These are phyloP conservation scores for Austrofundulus limnaeus DNA, from an alignment of 2,113 vertebrate genomes.

Conservation along the genomic window DNA sequence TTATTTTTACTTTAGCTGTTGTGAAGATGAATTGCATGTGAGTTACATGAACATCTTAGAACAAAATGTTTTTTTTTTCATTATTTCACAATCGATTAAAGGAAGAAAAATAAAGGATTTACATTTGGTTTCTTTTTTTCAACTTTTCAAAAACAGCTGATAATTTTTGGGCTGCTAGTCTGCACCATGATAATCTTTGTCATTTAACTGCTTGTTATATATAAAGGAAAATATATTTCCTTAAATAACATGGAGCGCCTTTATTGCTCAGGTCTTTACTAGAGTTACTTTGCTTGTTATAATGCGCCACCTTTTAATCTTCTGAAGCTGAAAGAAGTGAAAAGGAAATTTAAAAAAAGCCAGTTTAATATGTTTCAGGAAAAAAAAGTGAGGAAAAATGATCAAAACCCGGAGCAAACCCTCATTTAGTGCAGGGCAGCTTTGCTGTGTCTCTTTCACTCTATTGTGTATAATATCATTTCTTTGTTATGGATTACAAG, in stretches of 20 bases:
- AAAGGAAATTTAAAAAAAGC: slow-evolving; percentile 43
- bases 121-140: too few relatives aligned
- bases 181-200: slow-evolving; percentile 6
- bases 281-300: slow-evolving; percentile 43
- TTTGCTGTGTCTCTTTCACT: slow-evolving; percentile 60
- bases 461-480: slow-evolving; percentile 69
- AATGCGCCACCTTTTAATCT: slow-evolving; percentile 50
- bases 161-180: not conserved
- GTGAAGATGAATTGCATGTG: too few relatives aligned
- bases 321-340: slow-evolving; percentile 51
- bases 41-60: too few relatives aligned
- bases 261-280: slow-evolving; percentile 56
- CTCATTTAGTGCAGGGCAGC: slow-evolving; percentile 54
- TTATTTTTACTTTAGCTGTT: too few relatives aligned
- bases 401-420: slow-evolving; percentile 52
- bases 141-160: too few relatives aligned
- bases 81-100: too few relatives aligned
- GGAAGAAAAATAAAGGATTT: too few relatives aligned
- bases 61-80: too few relatives aligned
- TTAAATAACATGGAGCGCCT: slow-evolving; percentile 53
- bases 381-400: slow-evolving; percentile 35
- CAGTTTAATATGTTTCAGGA: slow-evolving; percentile 52
- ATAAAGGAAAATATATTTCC: slow-evolving; percentile 42
- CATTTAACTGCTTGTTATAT: slow-evolving; percentile 44
- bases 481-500: slow-evolving; percentile 68